phyloP scores from a whole-genome alignment of 2,113 vertebrate genomes.

The Thymallus thymallus region DNA sequence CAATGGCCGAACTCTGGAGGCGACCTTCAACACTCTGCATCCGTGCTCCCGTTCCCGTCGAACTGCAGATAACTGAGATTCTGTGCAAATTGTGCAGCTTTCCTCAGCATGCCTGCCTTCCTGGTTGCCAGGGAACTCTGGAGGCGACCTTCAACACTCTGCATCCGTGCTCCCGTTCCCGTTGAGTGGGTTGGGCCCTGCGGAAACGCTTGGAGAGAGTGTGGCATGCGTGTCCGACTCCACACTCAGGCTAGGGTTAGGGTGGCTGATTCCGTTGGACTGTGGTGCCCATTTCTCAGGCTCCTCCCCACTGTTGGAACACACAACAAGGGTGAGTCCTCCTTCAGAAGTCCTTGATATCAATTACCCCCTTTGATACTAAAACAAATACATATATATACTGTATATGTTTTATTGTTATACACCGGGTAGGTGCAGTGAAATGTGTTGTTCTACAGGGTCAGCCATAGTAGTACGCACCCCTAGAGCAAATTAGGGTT shows the following conservation, averaged over 20 bases:
- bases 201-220: conserved; percentile 29
- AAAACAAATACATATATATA: too few relatives aligned
- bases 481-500: too few relatives aligned
- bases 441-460: too few relatives aligned
- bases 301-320: conserved; percentile 46
- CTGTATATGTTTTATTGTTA: too few relatives aligned
- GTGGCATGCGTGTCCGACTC: conserved; percentile 18
- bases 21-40: too few relatives aligned
- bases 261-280: conserved; percentile 53
- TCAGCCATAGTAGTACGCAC: too few relatives aligned
- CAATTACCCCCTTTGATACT: too few relatives aligned
- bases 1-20: too few relatives aligned
- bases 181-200: conserved; percentile 25
- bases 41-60: too few relatives aligned
- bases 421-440: too few relatives aligned
- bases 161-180: conserved; percentile 40
- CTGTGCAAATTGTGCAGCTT: conserved; percentile 65
- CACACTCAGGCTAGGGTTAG: not conserved
- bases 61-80: conserved; percentile 45
- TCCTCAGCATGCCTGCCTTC: conserved; percentile 21
- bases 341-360: too few relatives aligned
- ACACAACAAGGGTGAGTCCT: not conserved
- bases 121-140: conserved; percentile 5
- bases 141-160: conserved; percentile 55
- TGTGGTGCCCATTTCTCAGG: conserved; percentile 31